These are phyloP conservation scores for Drosophila lini DNA, from an alignment of 1,140 invertebrate species.

Conservation along the genomic window DNA sequence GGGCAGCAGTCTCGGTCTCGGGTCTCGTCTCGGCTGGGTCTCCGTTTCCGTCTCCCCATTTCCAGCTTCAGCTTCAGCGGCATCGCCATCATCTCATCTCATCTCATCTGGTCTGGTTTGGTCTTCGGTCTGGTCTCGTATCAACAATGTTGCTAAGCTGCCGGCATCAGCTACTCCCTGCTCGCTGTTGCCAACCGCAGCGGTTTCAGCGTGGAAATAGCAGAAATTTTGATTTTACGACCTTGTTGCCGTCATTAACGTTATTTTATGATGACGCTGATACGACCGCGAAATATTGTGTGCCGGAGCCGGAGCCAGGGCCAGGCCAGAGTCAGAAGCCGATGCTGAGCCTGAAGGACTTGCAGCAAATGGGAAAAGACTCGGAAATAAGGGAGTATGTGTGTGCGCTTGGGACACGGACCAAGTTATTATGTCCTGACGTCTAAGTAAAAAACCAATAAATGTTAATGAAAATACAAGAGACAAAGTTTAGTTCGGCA, in stretches of 20 bases:
- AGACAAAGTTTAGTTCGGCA: conserved; percentile 77
- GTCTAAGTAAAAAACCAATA: conserved; percentile 83
- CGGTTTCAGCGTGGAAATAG: conserved; percentile 75
- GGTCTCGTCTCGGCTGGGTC: conserved; percentile 21
- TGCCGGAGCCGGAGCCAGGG: conserved; percentile 27
- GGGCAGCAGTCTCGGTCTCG: conserved; percentile 22
- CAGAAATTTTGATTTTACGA: conserved; percentile 83
- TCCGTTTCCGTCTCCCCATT: conserved; percentile 9
- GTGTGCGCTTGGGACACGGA: neutral
- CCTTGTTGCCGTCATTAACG: conserved; percentile 81
- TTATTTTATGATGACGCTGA: conserved; percentile 83
- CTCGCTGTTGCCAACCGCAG: conserved; percentile 45
- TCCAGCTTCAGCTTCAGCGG: neutral
- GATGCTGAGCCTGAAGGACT: conserved; percentile 32
- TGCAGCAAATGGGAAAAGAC: conserved; percentile 37
- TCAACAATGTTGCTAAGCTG: conserved; percentile 64
- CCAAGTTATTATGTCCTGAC: conserved; percentile 67
- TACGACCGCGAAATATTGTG: conserved; percentile 80
- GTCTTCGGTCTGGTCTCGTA: conserved; percentile 25
- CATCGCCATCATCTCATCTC: conserved; percentile 23
- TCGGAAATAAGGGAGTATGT: neutral
- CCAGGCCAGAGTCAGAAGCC: conserved; percentile 14
- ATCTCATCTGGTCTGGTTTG: conserved; percentile 3
- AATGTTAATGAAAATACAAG: conserved; percentile 83
- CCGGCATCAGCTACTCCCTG: conserved; percentile 31